These are phyloP conservation scores for Urosaurus nigricauda DNA, from an alignment of 2,797 vertebrate genomes.

Conservation along the genomic window DNA sequence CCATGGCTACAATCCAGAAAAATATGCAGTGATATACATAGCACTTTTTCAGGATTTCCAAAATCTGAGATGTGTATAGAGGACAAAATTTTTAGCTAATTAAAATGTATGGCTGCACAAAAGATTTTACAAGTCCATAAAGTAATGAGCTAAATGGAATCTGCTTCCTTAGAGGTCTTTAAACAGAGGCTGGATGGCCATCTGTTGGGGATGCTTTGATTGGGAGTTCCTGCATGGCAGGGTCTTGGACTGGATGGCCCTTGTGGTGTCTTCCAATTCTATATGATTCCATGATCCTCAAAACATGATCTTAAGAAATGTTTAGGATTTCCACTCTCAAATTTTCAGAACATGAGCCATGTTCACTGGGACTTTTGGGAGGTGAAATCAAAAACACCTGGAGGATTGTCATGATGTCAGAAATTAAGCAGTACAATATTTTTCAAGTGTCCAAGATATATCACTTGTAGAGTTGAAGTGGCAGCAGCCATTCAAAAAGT, in stretches of 20 bases:
- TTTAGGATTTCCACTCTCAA: no score
- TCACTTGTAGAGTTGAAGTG: neutral
- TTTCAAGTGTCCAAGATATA: neutral
- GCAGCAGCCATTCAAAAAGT: neutral
- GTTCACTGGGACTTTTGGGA: no score
- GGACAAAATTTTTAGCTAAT: neutral
- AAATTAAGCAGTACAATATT: neutral
- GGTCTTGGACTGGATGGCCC: no score
- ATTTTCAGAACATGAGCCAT: no score
- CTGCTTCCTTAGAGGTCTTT: no score
- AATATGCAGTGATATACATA: neutral
- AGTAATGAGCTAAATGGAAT: neutral
- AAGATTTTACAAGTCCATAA: neutral
- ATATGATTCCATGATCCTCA: no score
- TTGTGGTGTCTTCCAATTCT: no score
- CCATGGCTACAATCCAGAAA: constrained; percentile 19
- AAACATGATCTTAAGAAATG: no score
- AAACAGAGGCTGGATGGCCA: no score
- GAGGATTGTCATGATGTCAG: neutral
- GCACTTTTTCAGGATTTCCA: neutral
- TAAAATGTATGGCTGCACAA: neutral
- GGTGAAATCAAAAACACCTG: no score
- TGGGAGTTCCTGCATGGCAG: no score
- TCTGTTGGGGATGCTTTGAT: no score
- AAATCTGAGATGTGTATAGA: neutral